phyloP scores from a whole-genome alignment of 1,140 invertebrate species.

The Drosophila parvula region DNA sequence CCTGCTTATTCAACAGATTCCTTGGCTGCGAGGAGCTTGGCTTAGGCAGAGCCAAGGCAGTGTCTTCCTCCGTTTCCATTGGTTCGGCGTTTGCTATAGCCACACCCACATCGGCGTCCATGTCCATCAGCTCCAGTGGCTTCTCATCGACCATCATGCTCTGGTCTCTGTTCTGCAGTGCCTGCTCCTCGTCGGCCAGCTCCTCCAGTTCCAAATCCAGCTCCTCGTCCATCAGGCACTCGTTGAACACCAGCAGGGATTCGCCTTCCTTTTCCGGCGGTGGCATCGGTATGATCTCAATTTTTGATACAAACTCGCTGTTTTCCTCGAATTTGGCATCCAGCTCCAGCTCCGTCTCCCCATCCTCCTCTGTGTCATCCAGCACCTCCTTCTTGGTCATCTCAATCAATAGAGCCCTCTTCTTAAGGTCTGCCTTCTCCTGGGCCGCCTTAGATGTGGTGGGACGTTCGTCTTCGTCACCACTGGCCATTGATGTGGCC shows the following conservation, averaged over 20 bases:
- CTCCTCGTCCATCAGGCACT: conserved; percentile 46
- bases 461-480: background rate
- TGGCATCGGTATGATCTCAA: background rate
- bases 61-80: background rate
- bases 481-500: no score
- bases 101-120: background rate
- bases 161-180: background rate
- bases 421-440: no score
- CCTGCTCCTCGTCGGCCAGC: background rate
- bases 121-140: background rate
- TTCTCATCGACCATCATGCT: conserved; percentile 9
- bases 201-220: background rate
- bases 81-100: background rate
- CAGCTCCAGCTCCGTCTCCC: background rate
- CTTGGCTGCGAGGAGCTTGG: background rate
- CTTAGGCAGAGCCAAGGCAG: background rate
- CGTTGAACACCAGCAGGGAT: conserved; percentile 48
- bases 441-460: background rate
- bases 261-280: conserved; percentile 27
- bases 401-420: no score
- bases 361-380: background rate
- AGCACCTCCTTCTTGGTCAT: no score
- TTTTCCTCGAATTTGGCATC: no score
- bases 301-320: no score
- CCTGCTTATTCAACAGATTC: no score